These are phyloP conservation scores for Physella acuta DNA, from an alignment of 1,140 invertebrate genomes.

Conservation along the genomic window DNA sequence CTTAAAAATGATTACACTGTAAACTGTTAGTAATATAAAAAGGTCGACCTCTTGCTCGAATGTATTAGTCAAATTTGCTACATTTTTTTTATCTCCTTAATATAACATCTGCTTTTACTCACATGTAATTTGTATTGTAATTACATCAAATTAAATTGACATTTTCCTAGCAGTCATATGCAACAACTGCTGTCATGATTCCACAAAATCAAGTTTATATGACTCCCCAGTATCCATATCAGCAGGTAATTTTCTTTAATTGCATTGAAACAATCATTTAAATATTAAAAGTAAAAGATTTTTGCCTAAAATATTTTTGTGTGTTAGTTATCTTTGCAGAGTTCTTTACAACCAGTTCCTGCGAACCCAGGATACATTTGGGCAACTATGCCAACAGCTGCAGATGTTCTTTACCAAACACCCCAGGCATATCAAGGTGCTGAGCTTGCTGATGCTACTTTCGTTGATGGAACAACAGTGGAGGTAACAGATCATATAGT, in stretches of 20 bases:
- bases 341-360: slow-evolving; percentile 36
- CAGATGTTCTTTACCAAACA: slow-evolving; percentile 52
- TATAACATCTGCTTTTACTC: too few relatives aligned
- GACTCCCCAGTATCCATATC: slow-evolving; percentile 51
- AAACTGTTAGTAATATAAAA: too few relatives aligned
- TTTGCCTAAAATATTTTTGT: neutral
- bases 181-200: slow-evolving; percentile 48
- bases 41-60: too few relatives aligned
- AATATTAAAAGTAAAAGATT: neutral
- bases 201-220: slow-evolving; percentile 51
- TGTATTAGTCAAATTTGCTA: too few relatives aligned
- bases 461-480: slow-evolving; percentile 45
- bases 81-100: too few relatives aligned
- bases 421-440: slow-evolving; percentile 42
- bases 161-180: slow-evolving; percentile 35
- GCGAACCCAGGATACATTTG: slow-evolving; percentile 46
- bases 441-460: slow-evolving; percentile 43
- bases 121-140: too few relatives aligned
- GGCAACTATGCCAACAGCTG: slow-evolving; percentile 46
- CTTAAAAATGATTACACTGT: too few relatives aligned
- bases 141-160: too few relatives aligned
- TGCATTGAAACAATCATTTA: neutral
- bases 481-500: slow-evolving; percentile 52
- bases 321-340: slow-evolving; percentile 31
- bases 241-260: slow-evolving; percentile 44